Evolutionary conservation across 2,113 vertebrate genomes (phyloP), one percentile per base, ranked within the genome.

Genomic region (Tretioscincus oriximinensis): DNA sequence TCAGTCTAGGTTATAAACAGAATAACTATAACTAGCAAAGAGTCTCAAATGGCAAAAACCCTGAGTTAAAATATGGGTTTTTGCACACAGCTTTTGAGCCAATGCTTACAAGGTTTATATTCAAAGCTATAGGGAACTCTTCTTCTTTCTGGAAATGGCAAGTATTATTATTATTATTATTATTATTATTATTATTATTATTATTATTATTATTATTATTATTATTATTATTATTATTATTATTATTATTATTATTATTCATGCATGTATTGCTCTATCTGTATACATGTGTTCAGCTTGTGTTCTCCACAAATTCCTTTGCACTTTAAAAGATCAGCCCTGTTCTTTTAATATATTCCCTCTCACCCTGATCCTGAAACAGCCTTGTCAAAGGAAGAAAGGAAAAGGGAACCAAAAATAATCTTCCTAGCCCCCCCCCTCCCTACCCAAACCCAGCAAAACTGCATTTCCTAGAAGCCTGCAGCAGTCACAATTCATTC

Each of bases 401-500:
- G 86, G 85, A 78, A 80, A 85, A 85, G 75, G 58, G 88, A 90
- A 89, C 90, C 86, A 76, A 87, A 81, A 86, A 84, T 86, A 73
- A 88, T 90, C 88, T 90, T 88, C 77, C 90, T 85, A 88, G 88
- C 92, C 92, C 93, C 89, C 91, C 93, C 73, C 91, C 89, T 92
- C 89, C 91, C 93, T 64, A 91, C 89, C 14, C 75, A 58, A 58
- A 12, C 9, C 35, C 41, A 84, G 88, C 90, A 90, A 85, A 90
- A 86, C 74, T 86, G 91, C 90, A 90, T 92, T 90, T 90, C 94
- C 90, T 90, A 92, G 85, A 92, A 93, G 94, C 95, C 94, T 94
- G 91, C 88, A 92, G 92, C 95, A 95, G 94, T 94, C 96, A 93
- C 95, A 94, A 96, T 94, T 94, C 94, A 94, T 95, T 92, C 92